Evolutionary conservation across 1,140 invertebrate genomes (phyloP).

Genomic region (Musca vetustissima): DNA sequence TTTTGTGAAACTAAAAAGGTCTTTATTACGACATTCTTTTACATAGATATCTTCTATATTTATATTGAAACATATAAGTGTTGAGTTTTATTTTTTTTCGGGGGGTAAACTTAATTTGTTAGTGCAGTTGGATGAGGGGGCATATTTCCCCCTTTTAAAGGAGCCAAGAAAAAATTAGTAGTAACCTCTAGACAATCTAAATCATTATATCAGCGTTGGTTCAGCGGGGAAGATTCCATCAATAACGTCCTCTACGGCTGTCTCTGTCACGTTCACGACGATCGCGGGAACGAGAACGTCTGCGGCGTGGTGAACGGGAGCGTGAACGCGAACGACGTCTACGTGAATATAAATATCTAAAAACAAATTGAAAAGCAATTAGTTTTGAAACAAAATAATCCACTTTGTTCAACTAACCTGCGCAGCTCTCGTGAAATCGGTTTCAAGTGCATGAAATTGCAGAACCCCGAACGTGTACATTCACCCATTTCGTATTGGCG

Average conservation of each 20-base stretch:
- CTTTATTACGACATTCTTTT: background rate
- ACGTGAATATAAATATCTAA: slow-evolving; percentile 65
- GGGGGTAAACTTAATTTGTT: too few relatives aligned
- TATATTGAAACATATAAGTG: background rate
- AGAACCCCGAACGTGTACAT: slow-evolving; percentile 97
- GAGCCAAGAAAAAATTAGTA: too few relatives aligned
- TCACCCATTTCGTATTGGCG: slow-evolving; percentile 99
- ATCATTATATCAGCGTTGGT: too few relatives aligned
- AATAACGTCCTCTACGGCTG: slow-evolving; percentile 37
- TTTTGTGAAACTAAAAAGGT: slow-evolving; percentile 1
- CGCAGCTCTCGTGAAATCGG: slow-evolving; percentile 93
- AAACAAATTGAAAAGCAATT: too few relatives aligned
- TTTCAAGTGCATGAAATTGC: slow-evolving; percentile 99
- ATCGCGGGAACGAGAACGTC: slow-evolving; percentile 46
- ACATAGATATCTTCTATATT: background rate
- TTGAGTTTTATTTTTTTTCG: too few relatives aligned
- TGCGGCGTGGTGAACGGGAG: slow-evolving; percentile 52
- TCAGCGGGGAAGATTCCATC: background rate
- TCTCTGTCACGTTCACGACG: slow-evolving; percentile 55
- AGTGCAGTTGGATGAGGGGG: too few relatives aligned
- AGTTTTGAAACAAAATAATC: background rate
- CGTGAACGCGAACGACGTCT: slow-evolving; percentile 54
- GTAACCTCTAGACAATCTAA: too few relatives aligned
- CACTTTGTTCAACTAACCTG: slow-evolving; percentile 60
- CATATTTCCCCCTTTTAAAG: too few relatives aligned